Evolutionary conservation across 2,797 vertebrate species (phyloP), one percentile per base, ranked within the genome.

Genomic region (Schizopygopsis malacanthus): DNA sequence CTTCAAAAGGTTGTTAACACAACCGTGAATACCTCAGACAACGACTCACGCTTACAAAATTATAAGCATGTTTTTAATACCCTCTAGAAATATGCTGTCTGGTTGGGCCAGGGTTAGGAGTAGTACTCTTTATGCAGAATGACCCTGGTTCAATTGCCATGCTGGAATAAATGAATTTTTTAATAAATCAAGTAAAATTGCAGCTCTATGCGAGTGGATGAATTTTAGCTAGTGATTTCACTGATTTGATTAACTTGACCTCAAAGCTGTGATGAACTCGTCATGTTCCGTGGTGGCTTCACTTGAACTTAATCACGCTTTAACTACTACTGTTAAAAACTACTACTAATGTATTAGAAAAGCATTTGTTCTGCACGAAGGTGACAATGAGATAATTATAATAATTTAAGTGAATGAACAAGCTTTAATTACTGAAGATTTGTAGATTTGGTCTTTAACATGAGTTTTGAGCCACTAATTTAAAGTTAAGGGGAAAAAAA

Each of bases 211-310:
- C 39, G 59, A 20, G 15, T 50, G 25, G 43, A 65, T 45, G 43
- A 22, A 52, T 69, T 69, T 67, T 69, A 81, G 37, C 61, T 45
- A 37, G 63, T 22, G 45, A 81, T 69, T 81, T 67, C 4, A 39
- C 79, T 81, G 79, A 81, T 69, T 81, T 69, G 79, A 52, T 81
- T 69, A 69, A 69, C 63, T 81, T 81, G 61, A 81, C 61, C 45
- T 50, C 79, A 45, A 41, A 37, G 63, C 28, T 61, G 4, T 11
- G 56, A 79, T 61, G n/a, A 61, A 79, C 33, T 45, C 0, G 1
- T 8, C 15, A 28, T 50, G 69, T 67, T 80, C 16, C 4, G 5
- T 50, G 25, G 18, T 33, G 28, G 18, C 79, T 81, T 79, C 59
- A 79, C 41, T 81, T 81, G 45, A 81, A 69, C 43, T 67, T 47